phyloP scores from a whole-genome alignment of 2,113 vertebrate species.

The Mobula hypostoma region DNA sequence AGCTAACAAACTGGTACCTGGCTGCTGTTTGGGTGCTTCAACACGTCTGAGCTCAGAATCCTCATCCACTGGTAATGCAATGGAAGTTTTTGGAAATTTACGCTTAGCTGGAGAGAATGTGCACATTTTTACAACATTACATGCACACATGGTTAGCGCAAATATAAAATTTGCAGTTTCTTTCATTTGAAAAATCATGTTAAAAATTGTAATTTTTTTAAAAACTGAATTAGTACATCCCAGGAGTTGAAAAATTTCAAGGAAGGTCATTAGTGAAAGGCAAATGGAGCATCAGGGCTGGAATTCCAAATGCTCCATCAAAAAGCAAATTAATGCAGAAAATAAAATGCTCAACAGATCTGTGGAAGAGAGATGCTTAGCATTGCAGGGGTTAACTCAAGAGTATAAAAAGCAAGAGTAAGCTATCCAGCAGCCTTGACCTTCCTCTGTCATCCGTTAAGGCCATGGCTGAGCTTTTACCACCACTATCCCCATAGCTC shows the following conservation, averaged over 20 bases:
- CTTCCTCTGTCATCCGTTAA: too few species aligned
- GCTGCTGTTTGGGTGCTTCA: conserved; percentile 51
- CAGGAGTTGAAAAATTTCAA: not conserved
- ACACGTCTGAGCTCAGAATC: conserved; percentile 49
- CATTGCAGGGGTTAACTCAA: too few species aligned
- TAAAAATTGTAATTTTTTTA: not conserved
- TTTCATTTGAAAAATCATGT: not conserved
- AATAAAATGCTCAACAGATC: too few species aligned
- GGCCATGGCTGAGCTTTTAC: too few species aligned
- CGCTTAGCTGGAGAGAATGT: conserved; percentile 56
- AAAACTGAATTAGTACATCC: not conserved
- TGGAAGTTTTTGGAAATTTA: conserved; percentile 52
- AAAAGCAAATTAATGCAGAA: too few species aligned
- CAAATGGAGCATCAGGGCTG: not conserved
- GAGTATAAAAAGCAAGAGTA: too few species aligned
- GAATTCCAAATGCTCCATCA: not conserved
- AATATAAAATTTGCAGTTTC: not conserved
- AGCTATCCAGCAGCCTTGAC: too few species aligned
- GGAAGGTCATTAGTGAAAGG: not conserved
- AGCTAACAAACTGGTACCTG: conserved; percentile 47
- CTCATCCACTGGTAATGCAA: conserved; percentile 55
- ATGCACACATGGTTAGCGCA: not conserved
- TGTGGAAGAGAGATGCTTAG: too few species aligned
- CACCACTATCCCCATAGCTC: too few species aligned
- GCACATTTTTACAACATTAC: conserved; percentile 47